Conservation (phyloP, 2,797 vertebrate species). For the Eidolon dupreanum region DNA sequence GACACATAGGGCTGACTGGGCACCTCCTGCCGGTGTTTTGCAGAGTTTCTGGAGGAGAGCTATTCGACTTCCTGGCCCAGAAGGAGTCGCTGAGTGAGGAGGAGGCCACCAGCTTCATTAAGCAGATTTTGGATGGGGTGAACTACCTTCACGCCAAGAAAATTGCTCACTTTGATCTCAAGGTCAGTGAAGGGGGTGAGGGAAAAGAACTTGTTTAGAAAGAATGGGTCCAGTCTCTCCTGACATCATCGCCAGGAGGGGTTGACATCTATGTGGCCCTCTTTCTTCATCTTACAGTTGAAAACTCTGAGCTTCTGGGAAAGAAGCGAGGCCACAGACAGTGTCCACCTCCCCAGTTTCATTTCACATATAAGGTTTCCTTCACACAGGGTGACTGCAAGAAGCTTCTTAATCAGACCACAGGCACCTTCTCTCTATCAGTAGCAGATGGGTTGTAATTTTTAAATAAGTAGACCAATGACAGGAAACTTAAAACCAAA, state of each 20-base stretch:
- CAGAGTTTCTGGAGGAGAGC: conserved; percentile 79
- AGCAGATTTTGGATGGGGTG: conserved; percentile 97
- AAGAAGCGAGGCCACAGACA: background rate
- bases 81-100: conserved; percentile 98
- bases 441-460: background rate
- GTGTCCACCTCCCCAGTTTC: background rate
- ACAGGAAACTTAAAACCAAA: conserved; percentile 48
- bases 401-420: background rate
- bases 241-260: background rate
- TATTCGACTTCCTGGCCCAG: conserved; percentile 86
- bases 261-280: background rate
- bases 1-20: background rate
- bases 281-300: background rate
- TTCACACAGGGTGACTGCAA: background rate
- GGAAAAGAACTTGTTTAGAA: background rate
- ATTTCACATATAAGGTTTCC: background rate
- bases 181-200: conserved; percentile 87
- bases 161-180: conserved; percentile 97
- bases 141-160: conserved; percentile 95
- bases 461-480: background rate
- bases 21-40: conserved; percentile 32
- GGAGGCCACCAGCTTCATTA: conserved; percentile 97
- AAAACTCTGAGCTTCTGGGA: background rate
- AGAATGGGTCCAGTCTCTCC: background rate
- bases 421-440: background rate